phyloP scores from a whole-genome alignment of 2,113 vertebrate genomes.

The Pogonocichla stellata region DNA sequence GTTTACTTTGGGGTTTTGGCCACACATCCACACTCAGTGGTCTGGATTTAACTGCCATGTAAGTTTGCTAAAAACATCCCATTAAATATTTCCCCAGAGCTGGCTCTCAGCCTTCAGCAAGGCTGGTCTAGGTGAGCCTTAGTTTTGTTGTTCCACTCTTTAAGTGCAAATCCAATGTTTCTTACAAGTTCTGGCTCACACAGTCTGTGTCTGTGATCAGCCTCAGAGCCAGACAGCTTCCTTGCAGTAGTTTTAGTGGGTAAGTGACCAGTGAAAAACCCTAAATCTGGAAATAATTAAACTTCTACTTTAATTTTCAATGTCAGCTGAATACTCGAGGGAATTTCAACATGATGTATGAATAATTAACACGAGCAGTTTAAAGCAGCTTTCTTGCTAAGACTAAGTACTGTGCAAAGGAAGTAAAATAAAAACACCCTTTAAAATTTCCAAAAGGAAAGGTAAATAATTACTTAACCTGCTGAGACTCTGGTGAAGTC shows the following conservation, averaged over 20 bases:
- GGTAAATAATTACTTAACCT: constrained; percentile 7
- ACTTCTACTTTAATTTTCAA: neutral
- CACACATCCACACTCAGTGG: neutral
- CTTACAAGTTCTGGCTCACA: accelerated
- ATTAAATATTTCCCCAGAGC: neutral
- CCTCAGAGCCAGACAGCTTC: neutral
- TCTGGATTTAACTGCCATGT: neutral
- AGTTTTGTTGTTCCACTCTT: neutral
- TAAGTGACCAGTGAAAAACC: neutral
- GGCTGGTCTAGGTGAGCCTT: neutral
- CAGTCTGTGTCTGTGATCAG: accelerated
- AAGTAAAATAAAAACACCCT: neutral
- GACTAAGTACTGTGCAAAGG: neutral
- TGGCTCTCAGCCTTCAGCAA: neutral
- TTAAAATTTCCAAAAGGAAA: constrained; percentile 9
- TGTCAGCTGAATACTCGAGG: neutral
- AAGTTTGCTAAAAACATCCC: neutral
- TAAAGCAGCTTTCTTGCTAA: neutral
- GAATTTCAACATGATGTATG: neutral
- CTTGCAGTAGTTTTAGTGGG: neutral
- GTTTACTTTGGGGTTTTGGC: neutral
- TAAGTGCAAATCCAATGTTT: neutral
- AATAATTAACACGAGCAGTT: constrained; percentile 21
- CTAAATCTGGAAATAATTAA: neutral
- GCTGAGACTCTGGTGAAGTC: neutral